A percentile compares a stretch with the other conserved stretches of the same genome.
These are phyloP conservation scores for Amphiprion clarkii DNA, from an alignment of 2,797 vertebrate genomes.

Conservation along the genomic window DNA sequence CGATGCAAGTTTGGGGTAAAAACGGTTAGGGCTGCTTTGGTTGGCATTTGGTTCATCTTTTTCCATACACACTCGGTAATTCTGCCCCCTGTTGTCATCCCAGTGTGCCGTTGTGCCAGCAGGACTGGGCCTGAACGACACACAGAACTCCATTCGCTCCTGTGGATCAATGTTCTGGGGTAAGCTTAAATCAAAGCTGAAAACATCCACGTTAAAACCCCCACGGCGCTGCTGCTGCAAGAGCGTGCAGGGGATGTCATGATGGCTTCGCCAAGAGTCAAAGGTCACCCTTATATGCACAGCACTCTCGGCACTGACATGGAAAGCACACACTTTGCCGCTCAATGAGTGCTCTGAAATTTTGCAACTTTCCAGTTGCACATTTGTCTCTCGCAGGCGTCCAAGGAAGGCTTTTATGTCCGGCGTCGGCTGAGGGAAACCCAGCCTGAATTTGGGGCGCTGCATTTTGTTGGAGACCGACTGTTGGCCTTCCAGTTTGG, in stretches of 20 bases:
- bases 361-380: conserved; percentile 85
- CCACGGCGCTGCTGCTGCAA: conserved; percentile 57
- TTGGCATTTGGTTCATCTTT: conserved; percentile 11
- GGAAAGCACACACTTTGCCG: conserved; percentile 82
- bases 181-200: conserved; percentile 80
- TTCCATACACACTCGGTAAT: conserved; percentile 78
- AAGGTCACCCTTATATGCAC: conserved; percentile 82
- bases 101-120: conserved; percentile 52
- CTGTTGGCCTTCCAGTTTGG: conserved; percentile 28
- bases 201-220: conserved; percentile 70
- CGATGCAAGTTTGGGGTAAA: conserved; percentile 15
- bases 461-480: conserved; percentile 12
- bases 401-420: conserved; percentile 70
- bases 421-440: conserved; percentile 76
- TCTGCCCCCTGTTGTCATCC: conserved; percentile 85
- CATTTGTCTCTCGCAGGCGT: conserved; percentile 52
- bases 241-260: conserved; percentile 81
- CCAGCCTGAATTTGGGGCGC: conserved; percentile 65
- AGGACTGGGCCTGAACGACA: conserved; percentile 72
- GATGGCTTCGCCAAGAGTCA: conserved; percentile 84
- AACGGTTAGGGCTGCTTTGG: not conserved
- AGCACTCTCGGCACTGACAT: conserved; percentile 67
- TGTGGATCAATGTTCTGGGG: conserved; percentile 62
- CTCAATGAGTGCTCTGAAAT: conserved; percentile 75
- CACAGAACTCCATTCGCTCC: conserved; percentile 78